These are phyloP conservation scores for Diadumene lineata DNA, from an alignment of 92 coral and sea anemone genomes.

Conservation along the genomic window DNA sequence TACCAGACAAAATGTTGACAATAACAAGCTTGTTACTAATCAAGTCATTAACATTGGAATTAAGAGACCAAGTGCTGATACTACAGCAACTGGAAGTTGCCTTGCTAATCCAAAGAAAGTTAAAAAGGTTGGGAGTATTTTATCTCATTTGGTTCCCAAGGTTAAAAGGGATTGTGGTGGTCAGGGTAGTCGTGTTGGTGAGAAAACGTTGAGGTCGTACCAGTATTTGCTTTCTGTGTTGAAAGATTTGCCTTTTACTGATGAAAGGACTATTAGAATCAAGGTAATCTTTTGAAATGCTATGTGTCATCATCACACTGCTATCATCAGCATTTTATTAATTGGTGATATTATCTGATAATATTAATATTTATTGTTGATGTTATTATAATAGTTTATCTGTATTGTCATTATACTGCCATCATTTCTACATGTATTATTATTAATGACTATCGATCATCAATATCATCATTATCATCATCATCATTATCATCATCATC, in stretches of 20 bases:
- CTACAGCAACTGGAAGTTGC: background rate
- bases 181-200: background rate
- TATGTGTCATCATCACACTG: background rate
- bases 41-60: background rate
- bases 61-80: background rate
- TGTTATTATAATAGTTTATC: too few relatives aligned
- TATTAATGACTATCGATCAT: too few relatives aligned
- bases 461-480: too few relatives aligned
- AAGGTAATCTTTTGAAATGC: constrained; percentile 49
- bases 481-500: too few relatives aligned
- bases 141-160: constrained; percentile 7
- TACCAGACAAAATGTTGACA: background rate
- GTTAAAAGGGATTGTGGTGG: background rate
- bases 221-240: constrained; percentile 41
- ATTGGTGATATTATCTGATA: too few relatives aligned
- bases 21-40: background rate
- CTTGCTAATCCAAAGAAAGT: background rate
- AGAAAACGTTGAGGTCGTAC: constrained; percentile 35
- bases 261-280: constrained; percentile 48
- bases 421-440: too few relatives aligned
- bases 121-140: background rate
- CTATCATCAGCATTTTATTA: too few relatives aligned
- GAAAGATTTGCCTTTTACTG: constrained; percentile 15
- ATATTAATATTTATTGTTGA: background rate
- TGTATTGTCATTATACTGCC: too few relatives aligned